Evolutionary conservation across 2,888 invertebrate genomes (phyloP), one percentile per base, ranked within the genome.

Genomic region (Drosophila recens): DNA sequence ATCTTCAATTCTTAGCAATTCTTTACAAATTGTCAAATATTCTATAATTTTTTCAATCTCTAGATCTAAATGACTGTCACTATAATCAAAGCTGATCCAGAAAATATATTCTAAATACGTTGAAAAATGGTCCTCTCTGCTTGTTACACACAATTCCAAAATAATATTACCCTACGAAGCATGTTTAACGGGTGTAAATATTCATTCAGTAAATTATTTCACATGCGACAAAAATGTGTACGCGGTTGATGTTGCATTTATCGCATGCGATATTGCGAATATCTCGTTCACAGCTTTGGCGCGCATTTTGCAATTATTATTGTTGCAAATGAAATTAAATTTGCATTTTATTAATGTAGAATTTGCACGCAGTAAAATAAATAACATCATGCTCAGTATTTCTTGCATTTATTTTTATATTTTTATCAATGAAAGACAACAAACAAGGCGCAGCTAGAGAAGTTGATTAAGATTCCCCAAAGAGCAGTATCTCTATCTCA

Each of bases 401-500:
- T 64, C 46, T 54, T 30, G 38, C 9, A 27, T 30, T 54, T 46
- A 54, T 62, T 64, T 64, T 56, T 42, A 49, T 54, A 43, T 61
- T 57, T 69, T 83, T 73, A 78, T 86, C 77, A 86, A 86, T 86
- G 72, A 68, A 80, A 49, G 45, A 45, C 59, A 56, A n/a, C 23
- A 30, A 54, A 30, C 43, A 49, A 56, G 49, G 36, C 75, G 17
- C 61, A 53, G 71, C 59, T 34, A 23, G 33, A 33, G 49, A 40
- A 17, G 46, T 65, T 75, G 59, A 75, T 75, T 76, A 58, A 43
- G 62, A 58, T 57, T 57, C 52, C 57, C 30, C 33, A 61, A 27
- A 51, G 34, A 54, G 43, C 27, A 38, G 38, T 68, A 42, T 43
- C 8, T 36, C 23, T 46, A 27, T 15, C 15, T n/a, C 34, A 45